Base-by-base conservation (phyloP, 2,888 invertebrate genomes). In the Diaperis boleti region DNA sequence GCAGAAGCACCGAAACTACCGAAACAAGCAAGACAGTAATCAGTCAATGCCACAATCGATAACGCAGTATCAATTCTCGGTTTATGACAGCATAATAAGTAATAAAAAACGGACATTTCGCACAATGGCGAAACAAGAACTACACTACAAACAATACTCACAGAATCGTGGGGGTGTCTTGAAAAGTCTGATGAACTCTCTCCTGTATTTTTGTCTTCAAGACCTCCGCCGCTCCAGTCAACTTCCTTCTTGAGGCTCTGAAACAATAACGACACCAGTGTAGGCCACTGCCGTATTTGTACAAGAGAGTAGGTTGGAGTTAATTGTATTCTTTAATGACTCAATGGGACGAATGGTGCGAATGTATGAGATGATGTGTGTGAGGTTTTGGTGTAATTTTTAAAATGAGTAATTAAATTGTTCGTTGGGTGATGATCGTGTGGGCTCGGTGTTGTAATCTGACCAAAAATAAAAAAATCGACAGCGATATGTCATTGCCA, bases 171-270 rank as follows among this genome's bases (percentile, higher is more conserved):
- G 70, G 89, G 89, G 83, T 92, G 88, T 82, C 92, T 72, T 5
- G 76, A 86, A 82, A 92, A 93, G 70, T 94, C 93, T 55, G 89
- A 85, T 70, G 89, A 87, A 80, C 89, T 85, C 82, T 92, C 92
- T 67, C 88, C 91, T 74, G 88, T 87, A 76, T 86, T 87, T 81
- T 91, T 92, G 59, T 93, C 92, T 74, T 93, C 94, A 10, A 61
- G 14, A 75, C 82, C 82, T 75, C 85, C 86, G 76, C 85, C 86
- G 76, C 91, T 91, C 91, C 92, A 94, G 79, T 93, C 94, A 75
- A 91, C 88, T 86, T 94, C 94, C 84, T 94, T 94, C 82, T 94
- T 94, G 77, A 94, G 83, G 70, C 93, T 94, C 94, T 94, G 86
- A 56, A 88, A 88, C 62, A 67, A 64, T 67, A 69, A 59, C 52